phyloP scores from a whole-genome alignment of 30 jellyfish, hydroid and myxozoan species.

The Morbakka virulenta region DNA sequence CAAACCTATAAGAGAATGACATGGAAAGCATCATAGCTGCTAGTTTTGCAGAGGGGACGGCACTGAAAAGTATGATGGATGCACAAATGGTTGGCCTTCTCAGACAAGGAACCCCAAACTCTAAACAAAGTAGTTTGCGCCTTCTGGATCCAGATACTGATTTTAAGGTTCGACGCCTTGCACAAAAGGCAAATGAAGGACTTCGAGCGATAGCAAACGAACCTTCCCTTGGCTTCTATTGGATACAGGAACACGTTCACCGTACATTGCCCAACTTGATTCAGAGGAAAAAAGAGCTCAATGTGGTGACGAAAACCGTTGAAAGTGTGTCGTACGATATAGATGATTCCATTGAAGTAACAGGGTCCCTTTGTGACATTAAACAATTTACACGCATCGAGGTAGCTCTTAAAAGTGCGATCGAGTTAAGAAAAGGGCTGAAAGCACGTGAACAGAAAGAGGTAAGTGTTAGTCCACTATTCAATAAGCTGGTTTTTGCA shows the following conservation, averaged over 20 bases:
- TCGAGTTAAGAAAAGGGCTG: constrained; percentile 57
- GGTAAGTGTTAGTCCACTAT: constrained; percentile 16
- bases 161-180: constrained; percentile 62
- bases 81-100: constrained; percentile 14
- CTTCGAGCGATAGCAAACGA: constrained; percentile 88
- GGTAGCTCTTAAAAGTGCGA: constrained; percentile 84
- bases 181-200: constrained; percentile 69
- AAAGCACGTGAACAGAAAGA: constrained; percentile 50
- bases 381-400: constrained; percentile 68
- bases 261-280: constrained; percentile 77
- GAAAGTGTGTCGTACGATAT: constrained; percentile 78
- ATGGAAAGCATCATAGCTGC: constrained; percentile 58
- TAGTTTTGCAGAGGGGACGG: constrained; percentile 55
- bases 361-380: constrained; percentile 54
- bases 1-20: too few relatives aligned
- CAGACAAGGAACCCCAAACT: neutral
- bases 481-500: too few relatives aligned
- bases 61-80: constrained; percentile 46
- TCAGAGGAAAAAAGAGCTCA: constrained; percentile 61
- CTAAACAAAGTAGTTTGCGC: constrained; percentile 18
- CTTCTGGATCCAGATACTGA: constrained; percentile 88
- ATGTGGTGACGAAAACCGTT: constrained; percentile 7
- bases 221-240: constrained; percentile 83
- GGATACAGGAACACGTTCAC: constrained; percentile 91
- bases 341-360: constrained; percentile 66